Evolutionary conservation across 2,797 vertebrate genomes (phyloP).

Genomic region (Glossophaga mutica): DNA sequence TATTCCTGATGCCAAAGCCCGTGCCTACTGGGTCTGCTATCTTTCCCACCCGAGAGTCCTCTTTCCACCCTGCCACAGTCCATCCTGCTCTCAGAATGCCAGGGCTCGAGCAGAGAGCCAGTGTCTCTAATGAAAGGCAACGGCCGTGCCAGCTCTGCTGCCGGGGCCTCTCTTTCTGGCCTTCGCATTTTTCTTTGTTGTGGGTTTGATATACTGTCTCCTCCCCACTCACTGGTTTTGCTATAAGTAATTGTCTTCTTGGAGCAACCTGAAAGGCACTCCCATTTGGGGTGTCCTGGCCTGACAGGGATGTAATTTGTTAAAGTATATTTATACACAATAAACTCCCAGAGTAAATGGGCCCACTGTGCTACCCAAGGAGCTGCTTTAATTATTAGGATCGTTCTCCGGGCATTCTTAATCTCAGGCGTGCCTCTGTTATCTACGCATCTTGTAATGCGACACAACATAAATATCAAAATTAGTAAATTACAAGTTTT

Average conservation of each 20-base stretch:
- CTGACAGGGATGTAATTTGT: background rate
- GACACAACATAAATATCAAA: background rate
- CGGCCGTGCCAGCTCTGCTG: background rate
- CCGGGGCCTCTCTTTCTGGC: background rate
- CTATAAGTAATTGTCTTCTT: background rate
- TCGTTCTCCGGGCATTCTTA: background rate
- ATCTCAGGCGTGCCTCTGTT: background rate
- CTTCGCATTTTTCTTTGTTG: background rate
- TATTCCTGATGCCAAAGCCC: background rate
- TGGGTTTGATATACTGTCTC: background rate
- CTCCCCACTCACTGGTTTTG: background rate
- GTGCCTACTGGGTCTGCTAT: background rate
- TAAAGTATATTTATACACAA: slow-evolving; percentile 31
- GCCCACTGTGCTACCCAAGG: background rate
- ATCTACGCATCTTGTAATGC: background rate
- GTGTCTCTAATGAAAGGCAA: background rate
- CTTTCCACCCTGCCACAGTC: background rate
- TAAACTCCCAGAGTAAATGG: slow-evolving; percentile 1
- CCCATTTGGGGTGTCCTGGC: background rate
- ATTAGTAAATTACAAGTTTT: slow-evolving; percentile 44
- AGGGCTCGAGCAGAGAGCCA: background rate
- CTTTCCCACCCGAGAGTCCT: background rate
- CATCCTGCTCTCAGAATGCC: background rate
- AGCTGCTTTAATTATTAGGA: slow-evolving; percentile 27
- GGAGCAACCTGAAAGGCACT: background rate